Conservation (phyloP, 2,888 invertebrate species). For the Lepetodrilus schrolli region DNA sequence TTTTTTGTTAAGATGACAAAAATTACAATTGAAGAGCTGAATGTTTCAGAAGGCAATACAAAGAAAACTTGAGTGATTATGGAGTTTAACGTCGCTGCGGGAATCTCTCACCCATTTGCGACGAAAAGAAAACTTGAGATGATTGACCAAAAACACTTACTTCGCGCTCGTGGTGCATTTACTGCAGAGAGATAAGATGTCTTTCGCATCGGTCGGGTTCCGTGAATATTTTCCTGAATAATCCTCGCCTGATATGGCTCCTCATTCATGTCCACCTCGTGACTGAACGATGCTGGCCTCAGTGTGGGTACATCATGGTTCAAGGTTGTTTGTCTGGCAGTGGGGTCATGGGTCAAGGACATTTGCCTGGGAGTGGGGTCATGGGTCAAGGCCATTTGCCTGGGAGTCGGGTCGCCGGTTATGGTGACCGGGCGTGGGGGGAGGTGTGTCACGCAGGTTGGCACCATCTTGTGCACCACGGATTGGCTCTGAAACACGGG, state of each 20-base stretch:
- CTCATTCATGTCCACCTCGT: conserved; percentile 34
- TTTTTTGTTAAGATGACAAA: no score
- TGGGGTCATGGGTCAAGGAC: neutral
- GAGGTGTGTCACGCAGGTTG: no score
- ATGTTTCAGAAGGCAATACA: no score
- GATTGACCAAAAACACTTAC: no score
- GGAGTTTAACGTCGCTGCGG: no score
- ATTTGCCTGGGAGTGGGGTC: neutral
- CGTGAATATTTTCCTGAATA: conserved; percentile 24
- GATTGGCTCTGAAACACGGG: conserved; percentile 43
- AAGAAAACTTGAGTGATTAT: no score
- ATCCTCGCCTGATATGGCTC: conserved; percentile 24
- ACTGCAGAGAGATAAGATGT: conserved; percentile 72
- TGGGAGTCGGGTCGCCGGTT: no score
- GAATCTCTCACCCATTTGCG: no score
- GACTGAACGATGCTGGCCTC: conserved; percentile 35
- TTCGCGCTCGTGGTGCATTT: conserved; percentile 58
- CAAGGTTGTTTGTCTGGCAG: neutral
- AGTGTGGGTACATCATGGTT: conserved; percentile 3
- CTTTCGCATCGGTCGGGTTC: conserved; percentile 61
- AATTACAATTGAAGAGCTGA: no score
- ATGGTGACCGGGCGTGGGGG: no score
- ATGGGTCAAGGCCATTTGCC: neutral
- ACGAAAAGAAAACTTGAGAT: no score
- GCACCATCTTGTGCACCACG: neutral